Conservation (phyloP, 2,888 invertebrate species). For the Tenodera sinensis region DNA sequence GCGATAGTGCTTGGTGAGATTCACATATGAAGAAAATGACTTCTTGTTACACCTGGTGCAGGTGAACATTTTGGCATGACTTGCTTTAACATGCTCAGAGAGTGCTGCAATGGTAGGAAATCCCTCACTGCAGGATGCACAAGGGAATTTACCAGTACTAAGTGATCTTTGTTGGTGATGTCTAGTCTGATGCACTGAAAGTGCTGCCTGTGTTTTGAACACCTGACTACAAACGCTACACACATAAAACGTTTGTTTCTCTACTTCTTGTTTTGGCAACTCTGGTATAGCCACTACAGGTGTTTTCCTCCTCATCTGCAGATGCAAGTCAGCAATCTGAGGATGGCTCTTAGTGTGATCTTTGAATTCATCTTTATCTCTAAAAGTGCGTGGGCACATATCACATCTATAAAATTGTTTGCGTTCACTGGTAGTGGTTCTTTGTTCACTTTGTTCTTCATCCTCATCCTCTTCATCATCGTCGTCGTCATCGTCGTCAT, state of each 20-base stretch:
- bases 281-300: background rate
- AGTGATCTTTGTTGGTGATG: background rate
- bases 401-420: background rate
- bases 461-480: background rate
- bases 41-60: background rate
- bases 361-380: background rate
- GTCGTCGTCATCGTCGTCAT: background rate
- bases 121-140: background rate
- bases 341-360: background rate
- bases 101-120: background rate
- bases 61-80: background rate
- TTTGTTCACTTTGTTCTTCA: background rate
- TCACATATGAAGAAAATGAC: background rate
- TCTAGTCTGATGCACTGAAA: background rate
- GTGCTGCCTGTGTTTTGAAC: background rate
- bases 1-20: conserved; percentile 10
- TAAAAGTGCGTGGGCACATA: background rate
- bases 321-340: background rate
- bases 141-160: background rate
- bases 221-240: background rate
- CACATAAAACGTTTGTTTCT: background rate
- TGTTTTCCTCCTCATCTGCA: background rate
- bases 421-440: background rate
- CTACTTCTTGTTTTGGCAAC: background rate
- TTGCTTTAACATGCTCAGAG: background rate